These are phyloP conservation scores for Vanessa atalanta DNA, from an alignment of 1,140 invertebrate species.

Conservation along the genomic window DNA sequence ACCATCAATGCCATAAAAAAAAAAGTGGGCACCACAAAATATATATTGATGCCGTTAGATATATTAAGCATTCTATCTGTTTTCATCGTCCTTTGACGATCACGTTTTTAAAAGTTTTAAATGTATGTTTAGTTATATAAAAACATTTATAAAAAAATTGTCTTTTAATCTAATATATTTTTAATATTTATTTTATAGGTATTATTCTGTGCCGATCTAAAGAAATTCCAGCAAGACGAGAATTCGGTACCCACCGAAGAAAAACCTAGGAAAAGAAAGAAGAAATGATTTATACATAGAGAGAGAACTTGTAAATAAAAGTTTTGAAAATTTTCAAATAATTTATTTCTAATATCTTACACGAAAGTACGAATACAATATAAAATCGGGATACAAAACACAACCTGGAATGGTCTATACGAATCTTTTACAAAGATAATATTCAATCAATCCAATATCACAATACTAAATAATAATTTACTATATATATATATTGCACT, in stretches of 20 bases:
- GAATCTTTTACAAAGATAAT: conserved; percentile 16
- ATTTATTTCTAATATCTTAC: conserved; percentile 7
- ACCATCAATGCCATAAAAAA: no score
- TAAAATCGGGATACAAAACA: conserved; percentile 38
- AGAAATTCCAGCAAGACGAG: conserved; percentile 82
- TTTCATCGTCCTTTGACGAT: no score
- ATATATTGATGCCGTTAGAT: no score
- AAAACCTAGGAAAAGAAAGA: conserved; percentile 67
- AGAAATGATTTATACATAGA: conserved; percentile 41
- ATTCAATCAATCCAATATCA: conserved; percentile 25
- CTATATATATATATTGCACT: conserved; percentile 39
- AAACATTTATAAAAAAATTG: no score
- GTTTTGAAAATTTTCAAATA: neutral
- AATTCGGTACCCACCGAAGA: conserved; percentile 29
- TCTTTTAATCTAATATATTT: neutral
- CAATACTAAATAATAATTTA: conserved; percentile 25
- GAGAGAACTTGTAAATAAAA: neutral
- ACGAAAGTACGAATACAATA: conserved; percentile 33
- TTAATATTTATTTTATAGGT: conserved; percentile 81
- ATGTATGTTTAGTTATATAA: no score
- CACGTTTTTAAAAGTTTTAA: no score
- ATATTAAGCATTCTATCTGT: no score
- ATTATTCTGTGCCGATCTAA: conserved; percentile 88
- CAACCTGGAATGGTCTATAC: conserved; percentile 64
- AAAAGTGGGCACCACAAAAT: no score